Base-by-base conservation (phyloP, 2,888 invertebrate genomes). In the Papilio protenor region DNA sequence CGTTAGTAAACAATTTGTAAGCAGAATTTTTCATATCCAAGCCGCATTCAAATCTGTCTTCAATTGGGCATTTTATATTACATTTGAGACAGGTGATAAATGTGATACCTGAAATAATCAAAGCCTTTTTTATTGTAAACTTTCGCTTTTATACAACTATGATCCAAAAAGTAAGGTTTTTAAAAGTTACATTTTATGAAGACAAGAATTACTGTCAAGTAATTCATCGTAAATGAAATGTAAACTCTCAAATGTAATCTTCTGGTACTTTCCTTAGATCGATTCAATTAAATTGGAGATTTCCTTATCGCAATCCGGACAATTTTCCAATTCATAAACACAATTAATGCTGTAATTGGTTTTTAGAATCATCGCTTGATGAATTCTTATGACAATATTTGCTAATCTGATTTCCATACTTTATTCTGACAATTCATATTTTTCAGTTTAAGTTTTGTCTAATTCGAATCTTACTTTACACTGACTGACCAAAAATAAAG, bases 1-100 rank as follows among this genome's bases (percentile, higher is more conserved):
- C 82, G 77, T 84, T 90, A 0, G 89, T 86, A 70, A 92, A 93
- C 87, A 91, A 83, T 80, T 82, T 87, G 81, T 92, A 92, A 1
- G 75, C 77, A n/a, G 80, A 84, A 0, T 79, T 80, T 16, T 82
- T 80, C 2, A 82, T 75, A 73, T 90, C 84, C 57, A 89, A 89
- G 0, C 87, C 90, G 70, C 93, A 93, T 4, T 84, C 81, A 80
- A 87, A 18, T 47, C 64, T 81, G 0, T 79, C 49, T 0, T 80
- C 79, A 21, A 73, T 18, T 6, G 86, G 84, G 64, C 92, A 92
- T n/a, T 80, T 73, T 33, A 84, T 79, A 0, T 85, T 79, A 80
- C 92, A 92, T 47, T 82, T 79, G 2, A 84, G 73, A 75, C 85
- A 73, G 8, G 78, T 71, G 33, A 75, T 75, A 14, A 70, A 77